phyloP scores from a whole-genome alignment of 2,113 vertebrate genomes.

The Rhinolophus ferrumequinum region DNA sequence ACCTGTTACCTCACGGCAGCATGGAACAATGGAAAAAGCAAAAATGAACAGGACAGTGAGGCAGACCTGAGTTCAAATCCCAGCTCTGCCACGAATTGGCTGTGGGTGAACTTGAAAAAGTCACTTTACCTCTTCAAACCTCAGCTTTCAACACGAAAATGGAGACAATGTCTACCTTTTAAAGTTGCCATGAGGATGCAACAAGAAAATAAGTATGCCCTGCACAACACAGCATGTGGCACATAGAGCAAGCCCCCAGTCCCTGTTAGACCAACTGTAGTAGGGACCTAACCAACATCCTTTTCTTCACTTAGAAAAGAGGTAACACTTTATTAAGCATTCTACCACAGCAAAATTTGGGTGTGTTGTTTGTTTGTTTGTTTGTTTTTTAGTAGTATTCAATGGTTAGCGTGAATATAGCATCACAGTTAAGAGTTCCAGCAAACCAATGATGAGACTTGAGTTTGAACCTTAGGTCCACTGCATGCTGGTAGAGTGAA shows the following conservation, averaged over 20 bases:
- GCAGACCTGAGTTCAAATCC: background rate
- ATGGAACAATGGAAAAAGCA: background rate
- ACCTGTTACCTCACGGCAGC: background rate
- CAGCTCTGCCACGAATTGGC: background rate
- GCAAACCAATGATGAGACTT: background rate
- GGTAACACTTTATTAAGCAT: background rate
- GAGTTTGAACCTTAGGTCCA: background rate
- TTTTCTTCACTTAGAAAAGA: background rate
- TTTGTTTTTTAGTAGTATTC: background rate
- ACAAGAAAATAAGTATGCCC: background rate
- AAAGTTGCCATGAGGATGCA: background rate
- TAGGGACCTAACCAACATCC: background rate
- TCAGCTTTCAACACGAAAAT: background rate
- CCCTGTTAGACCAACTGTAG: rapidly evolving
- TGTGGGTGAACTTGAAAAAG: background rate
- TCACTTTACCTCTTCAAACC: background rate
- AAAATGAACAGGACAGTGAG: background rate
- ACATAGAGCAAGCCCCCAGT: background rate
- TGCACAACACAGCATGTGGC: background rate
- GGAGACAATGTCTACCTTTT: background rate
- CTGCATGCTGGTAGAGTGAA: background rate
- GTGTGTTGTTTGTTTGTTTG: too few species aligned
- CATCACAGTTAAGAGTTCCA: background rate
- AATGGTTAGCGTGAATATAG: background rate
- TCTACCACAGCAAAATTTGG: background rate